phyloP scores from a whole-genome alignment of 2,113 vertebrate genomes.

The Benitochromis conjunctus region DNA sequence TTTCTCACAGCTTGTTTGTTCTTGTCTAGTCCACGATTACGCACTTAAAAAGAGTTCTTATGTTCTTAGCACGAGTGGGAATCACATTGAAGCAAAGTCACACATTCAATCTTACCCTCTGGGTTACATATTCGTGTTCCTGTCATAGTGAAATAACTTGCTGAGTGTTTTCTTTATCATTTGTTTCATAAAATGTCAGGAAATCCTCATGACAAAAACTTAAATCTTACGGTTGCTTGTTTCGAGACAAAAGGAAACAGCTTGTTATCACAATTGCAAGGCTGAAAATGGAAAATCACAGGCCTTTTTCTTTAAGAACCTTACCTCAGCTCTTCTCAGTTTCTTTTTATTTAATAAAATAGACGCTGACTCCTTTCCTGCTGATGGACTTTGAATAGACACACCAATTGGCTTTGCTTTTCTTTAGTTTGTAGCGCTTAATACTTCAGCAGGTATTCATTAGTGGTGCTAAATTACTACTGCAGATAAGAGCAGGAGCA shows the following conservation, averaged over 20 bases:
- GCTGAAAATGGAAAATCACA: not conserved
- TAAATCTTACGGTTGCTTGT: not conserved
- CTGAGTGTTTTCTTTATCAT: not conserved
- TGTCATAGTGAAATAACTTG: not conserved
- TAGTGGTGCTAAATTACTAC: not conserved
- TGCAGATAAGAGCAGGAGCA: not conserved
- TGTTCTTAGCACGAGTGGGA: not conserved
- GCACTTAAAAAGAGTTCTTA: not conserved
- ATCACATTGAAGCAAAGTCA: not conserved
- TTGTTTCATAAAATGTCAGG: not conserved
- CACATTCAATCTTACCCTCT: not conserved
- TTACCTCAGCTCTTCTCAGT: not conserved
- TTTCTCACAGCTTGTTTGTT: not conserved
- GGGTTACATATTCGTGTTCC: not conserved
- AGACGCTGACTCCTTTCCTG: not conserved
- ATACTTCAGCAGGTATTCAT: not conserved
- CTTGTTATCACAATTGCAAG: not conserved
- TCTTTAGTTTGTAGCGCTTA: not conserved
- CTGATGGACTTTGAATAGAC: not conserved
- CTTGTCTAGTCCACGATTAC: not conserved
- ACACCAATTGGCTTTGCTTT: not conserved
- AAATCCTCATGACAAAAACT: not conserved
- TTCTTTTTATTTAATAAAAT: not conserved
- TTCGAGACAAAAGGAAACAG: not conserved
- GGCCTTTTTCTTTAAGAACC: not conserved